phyloP scores from a whole-genome alignment of 2,113 vertebrate species.

The Ellobius talpinus region DNA sequence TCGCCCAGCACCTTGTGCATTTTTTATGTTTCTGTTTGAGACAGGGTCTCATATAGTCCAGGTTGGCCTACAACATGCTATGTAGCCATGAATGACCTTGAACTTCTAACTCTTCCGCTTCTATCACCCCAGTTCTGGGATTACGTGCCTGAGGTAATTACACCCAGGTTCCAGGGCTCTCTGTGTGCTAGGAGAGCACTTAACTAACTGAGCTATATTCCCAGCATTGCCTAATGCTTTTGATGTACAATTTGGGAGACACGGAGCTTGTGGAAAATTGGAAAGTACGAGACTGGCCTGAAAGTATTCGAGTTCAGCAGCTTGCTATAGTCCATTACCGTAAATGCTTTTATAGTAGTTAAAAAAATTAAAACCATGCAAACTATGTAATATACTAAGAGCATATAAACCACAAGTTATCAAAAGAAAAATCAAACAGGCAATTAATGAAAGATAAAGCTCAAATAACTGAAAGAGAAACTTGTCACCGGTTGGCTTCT shows the following conservation, averaged over 20 bases:
- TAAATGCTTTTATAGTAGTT: not conserved
- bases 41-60: not conserved
- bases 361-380: not conserved
- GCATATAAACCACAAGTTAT: slow-evolving; percentile 2
- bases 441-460: slow-evolving; percentile 31
- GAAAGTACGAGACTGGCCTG: not conserved
- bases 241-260: not conserved
- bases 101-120: not conserved
- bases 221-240: not conserved
- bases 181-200: not conserved
- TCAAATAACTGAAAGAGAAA: slow-evolving; percentile 1
- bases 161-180: not conserved
- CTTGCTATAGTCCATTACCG: not conserved
- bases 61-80: not conserved
- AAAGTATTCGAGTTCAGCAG: not conserved
- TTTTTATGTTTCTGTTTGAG: not conserved
- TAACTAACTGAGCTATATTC: not conserved
- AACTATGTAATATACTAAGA: not conserved
- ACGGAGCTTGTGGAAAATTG: not conserved
- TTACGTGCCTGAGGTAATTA: not conserved
- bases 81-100: not conserved
- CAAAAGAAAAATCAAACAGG: not conserved
- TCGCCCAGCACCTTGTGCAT: not conserved
- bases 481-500: not conserved
- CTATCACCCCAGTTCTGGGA: not conserved